Base-by-base conservation (phyloP, 2,797 vertebrate genomes). In the Myotis vivesi region DNA sequence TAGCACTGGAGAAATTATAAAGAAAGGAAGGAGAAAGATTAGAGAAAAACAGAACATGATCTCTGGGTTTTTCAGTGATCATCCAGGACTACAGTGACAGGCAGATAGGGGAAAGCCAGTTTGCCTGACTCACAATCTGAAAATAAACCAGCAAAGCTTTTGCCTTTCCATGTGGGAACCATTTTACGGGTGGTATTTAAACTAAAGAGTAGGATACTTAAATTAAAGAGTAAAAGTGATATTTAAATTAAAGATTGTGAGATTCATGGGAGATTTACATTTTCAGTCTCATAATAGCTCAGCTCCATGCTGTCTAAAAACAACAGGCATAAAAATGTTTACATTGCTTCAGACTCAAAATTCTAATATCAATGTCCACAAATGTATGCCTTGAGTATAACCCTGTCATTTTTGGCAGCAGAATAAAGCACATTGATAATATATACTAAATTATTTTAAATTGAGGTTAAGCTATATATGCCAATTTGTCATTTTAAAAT, bases 1-100 rank as follows among this genome's bases (percentile, higher is more conserved):
- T 4, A 93, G 57, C 87, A 92, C 2, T 49, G 72, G 44, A 71
- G 84, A 94, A 94, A 95, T 87, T 92, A 95, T 59, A 95, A 94
- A 84, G 83, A 64, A 90, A 87, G 76, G 83, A 86, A 92, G 76
- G 51, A 75, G 75, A 91, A 95, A 95, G 95, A 97, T 92, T 55
- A 95, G 89, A 96, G 85, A 94, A 87, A 91, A 95, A 36, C 12
- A 85, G 83, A 83, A 89, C 51, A 72, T 77, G 86, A 73, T 96
- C 86, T 92, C 72, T 95, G 84, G 69, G 81, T 46, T 92, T 89
- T 72, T 91, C 81, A 81, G 93, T 95, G 90, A 87, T 72, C 84
- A 84, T 81, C 72, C 64, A 51, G 85, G 89, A 89, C 55, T 83
- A 95, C 89, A 94, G 83, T 85, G 91, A 89, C n/a, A 91, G 49